Percentiles rank a stretch among this genome's conserved stretches.
phyloP scores from a whole-genome alignment of 30 jellyfish, hydroid and myxozoan genomes.

The Phacellophora camtschatica region DNA sequence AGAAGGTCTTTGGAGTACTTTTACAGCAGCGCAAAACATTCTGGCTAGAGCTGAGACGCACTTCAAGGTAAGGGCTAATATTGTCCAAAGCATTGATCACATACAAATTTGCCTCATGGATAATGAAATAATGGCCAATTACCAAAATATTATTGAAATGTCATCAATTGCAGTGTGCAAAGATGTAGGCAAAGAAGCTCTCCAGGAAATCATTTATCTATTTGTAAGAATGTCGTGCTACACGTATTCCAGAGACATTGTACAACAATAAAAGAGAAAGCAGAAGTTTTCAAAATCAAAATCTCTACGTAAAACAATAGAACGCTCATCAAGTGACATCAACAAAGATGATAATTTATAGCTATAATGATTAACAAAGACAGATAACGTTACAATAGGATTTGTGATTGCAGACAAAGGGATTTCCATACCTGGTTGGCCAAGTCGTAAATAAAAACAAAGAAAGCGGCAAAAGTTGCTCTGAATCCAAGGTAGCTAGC shows the following conservation, averaged over 20 bases:
- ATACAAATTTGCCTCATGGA: background rate
- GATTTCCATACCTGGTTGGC: too few relatives aligned
- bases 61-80: background rate
- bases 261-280: background rate
- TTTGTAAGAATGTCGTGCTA: background rate
- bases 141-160: background rate
- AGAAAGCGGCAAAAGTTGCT: too few relatives aligned
- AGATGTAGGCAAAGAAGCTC: background rate
- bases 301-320: background rate
- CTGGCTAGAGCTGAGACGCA: constrained; percentile 21
- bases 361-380: background rate
- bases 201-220: background rate
- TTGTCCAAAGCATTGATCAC: constrained; percentile 16
- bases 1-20: constrained; percentile 28
- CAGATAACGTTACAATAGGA: too few relatives aligned
- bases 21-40: constrained; percentile 5
- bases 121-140: background rate
- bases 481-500: too few relatives aligned
- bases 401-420: too few relatives aligned
- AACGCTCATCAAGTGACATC: background rate
- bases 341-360: background rate
- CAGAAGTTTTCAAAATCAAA: background rate
- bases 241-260: background rate
- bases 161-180: background rate
- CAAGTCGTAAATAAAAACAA: too few relatives aligned